phyloP scores from a whole-genome alignment of 2,888 invertebrate species.

The Carcina quercana region DNA sequence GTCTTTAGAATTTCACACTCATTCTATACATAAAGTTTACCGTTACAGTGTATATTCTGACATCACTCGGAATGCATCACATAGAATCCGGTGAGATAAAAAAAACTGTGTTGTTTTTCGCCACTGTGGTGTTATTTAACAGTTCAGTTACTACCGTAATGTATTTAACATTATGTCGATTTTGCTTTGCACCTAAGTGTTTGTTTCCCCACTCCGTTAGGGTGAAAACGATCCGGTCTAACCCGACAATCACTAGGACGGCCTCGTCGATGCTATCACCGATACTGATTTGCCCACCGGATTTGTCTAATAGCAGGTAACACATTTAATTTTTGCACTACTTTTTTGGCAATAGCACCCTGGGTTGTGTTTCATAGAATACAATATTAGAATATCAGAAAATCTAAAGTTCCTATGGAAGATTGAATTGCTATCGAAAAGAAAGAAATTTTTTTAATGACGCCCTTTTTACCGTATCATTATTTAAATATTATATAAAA shows the following conservation, averaged over 20 bases:
- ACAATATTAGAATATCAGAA: slow-evolving; percentile 15
- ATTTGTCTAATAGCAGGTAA: slow-evolving; percentile 69
- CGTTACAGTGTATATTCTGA: too few relatives aligned
- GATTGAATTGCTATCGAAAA: too few relatives aligned
- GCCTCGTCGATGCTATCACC: slow-evolving; percentile 73
- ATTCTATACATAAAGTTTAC: too few relatives aligned
- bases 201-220: slow-evolving; percentile 56
- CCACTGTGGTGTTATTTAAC: too few relatives aligned
- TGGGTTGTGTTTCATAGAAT: slow-evolving; percentile 27
- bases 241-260: slow-evolving; percentile 70
- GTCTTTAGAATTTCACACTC: too few relatives aligned
- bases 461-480: too few relatives aligned
- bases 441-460: neutral
- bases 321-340: neutral
- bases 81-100: too few relatives aligned
- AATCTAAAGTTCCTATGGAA: too few relatives aligned
- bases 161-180: slow-evolving; percentile 42
- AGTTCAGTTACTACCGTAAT: too few relatives aligned
- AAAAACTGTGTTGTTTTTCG: too few relatives aligned
- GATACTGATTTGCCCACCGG: slow-evolving; percentile 73
- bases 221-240: slow-evolving; percentile 73
- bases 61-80: too few relatives aligned
- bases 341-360: slow-evolving; percentile 3
- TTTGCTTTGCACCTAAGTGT: slow-evolving; percentile 66
- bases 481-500: too few relatives aligned